A percentile compares a stretch with the other conserved stretches of the same genome.
Evolutionary conservation across 2,888 invertebrate genomes (phyloP).

Genomic region (Onchidella celtica): DNA sequence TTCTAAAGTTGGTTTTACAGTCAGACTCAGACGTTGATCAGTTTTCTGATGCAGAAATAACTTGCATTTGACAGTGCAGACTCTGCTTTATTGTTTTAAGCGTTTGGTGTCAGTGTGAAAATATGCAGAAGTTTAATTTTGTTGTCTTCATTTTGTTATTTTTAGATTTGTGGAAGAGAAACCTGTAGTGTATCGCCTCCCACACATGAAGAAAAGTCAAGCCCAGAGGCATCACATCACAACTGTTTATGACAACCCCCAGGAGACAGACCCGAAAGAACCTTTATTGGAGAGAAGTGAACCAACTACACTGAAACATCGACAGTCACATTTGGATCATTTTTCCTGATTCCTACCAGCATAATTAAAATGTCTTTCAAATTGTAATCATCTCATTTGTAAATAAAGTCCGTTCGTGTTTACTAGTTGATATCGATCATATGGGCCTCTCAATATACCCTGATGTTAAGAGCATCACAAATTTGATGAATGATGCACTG

Average conservation of each 20-base stretch:
- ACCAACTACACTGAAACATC: conserved; percentile 68
- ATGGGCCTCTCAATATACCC: no score
- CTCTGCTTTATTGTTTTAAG: not conserved
- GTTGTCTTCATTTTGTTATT: not conserved
- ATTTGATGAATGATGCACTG: no score
- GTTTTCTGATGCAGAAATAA: no score
- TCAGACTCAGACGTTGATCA: no score
- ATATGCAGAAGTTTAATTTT: not conserved
- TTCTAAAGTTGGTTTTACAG: not conserved
- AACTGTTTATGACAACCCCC: conserved; percentile 74
- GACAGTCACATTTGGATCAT: conserved; percentile 28
- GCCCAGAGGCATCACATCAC: conserved; percentile 52
- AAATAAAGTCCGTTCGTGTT: no score
- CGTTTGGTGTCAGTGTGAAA: no score
- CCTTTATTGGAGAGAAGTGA: conserved; percentile 68
- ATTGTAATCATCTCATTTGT: no score
- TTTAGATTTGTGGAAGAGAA: conserved; percentile 68
- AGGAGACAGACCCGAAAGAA: conserved; percentile 72
- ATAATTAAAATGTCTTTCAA: no score
- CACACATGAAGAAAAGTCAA: conserved; percentile 43
- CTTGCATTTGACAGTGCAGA: not conserved
- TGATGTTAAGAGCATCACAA: no score
- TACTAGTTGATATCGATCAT: no score
- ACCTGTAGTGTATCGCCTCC: conserved; percentile 54
- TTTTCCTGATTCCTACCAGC: not conserved